phyloP scores from a whole-genome alignment of 2,888 invertebrate species.

The Lepidocyrtinus sp. region DNA sequence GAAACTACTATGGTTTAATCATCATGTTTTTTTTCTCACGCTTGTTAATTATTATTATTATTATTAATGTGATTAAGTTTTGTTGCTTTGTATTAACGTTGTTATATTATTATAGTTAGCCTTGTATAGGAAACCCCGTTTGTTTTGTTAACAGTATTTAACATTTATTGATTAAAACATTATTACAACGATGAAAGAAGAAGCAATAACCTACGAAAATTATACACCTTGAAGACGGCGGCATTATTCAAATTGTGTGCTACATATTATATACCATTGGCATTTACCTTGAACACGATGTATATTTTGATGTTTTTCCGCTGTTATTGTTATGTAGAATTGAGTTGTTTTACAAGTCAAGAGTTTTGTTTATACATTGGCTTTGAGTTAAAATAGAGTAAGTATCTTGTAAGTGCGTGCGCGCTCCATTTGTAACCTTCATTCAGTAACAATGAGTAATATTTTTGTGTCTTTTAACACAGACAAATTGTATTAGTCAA shows the following conservation, averaged over 20 bases:
- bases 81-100: constrained; percentile 59
- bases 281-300: not conserved
- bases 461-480: constrained; percentile 17
- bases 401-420: no score
- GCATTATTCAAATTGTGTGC: not conserved
- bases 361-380: no score
- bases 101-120: constrained; percentile 33
- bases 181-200: not conserved
- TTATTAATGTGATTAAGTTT: constrained; percentile 41
- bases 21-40: constrained; percentile 35
- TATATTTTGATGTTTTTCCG: not conserved
- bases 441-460: constrained; percentile 8
- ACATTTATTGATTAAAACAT: constrained; percentile 49
- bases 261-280: not conserved
- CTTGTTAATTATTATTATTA: constrained; percentile 27
- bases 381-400: no score
- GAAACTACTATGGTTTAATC: constrained; percentile 17
- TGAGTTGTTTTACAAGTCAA: not conserved
- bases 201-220: no score
- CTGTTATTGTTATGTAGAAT: not conserved
- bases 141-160: constrained; percentile 58
- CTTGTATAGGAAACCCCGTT: constrained; percentile 32
- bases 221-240: no score
- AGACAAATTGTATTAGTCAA: constrained; percentile 33
- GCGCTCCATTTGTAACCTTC: not conserved